A percentile compares a stretch with the other conserved stretches of the same genome.
These are phyloP conservation scores for Synchiropus splendidus DNA, from an alignment of 2,113 vertebrate species.

Conservation along the genomic window DNA sequence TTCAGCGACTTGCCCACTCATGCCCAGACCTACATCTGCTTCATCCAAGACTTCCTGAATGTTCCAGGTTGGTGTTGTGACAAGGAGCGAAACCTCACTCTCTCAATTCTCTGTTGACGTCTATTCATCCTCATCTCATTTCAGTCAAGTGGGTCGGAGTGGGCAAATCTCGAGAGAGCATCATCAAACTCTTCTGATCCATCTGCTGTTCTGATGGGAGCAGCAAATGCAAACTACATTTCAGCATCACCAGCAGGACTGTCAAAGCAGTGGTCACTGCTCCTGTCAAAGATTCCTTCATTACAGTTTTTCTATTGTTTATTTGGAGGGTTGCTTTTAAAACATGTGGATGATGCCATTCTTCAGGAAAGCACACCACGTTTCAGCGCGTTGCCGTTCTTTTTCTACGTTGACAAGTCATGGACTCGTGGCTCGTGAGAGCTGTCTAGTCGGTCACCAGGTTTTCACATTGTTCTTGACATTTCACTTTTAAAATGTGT, in stretches of 20 bases:
- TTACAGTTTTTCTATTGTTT: slow-evolving; percentile 25
- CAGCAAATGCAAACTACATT: slow-evolving; percentile 18
- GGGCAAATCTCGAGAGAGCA: slow-evolving; percentile 71
- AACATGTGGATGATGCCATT: slow-evolving; percentile 10
- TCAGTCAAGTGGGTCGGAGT: slow-evolving; percentile 75
- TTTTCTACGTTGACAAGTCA: no score
- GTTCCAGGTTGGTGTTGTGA: slow-evolving; percentile 61
- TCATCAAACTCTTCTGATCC: slow-evolving; percentile 68
- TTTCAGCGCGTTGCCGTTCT: no score
- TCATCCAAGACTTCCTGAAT: slow-evolving; percentile 69
- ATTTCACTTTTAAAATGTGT: no score
- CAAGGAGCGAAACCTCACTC: no score
- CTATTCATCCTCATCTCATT: slow-evolving; percentile 23
- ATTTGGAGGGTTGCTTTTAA: slow-evolving; percentile 24
- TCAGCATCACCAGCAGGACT: slow-evolving; percentile 37
- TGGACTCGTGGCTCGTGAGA: no score
- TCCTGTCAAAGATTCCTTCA: slow-evolving; percentile 33
- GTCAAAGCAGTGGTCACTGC: slow-evolving; percentile 14
- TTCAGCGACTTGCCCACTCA: slow-evolving; percentile 61
- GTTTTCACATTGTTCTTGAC: no score
- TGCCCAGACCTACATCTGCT: slow-evolving; percentile 65
- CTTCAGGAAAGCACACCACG: slow-evolving; percentile 1
- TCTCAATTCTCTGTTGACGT: not conserved
- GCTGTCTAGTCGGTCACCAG: no score
- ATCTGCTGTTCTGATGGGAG: slow-evolving; percentile 7